Evolutionary conservation across 2,888 invertebrate species (phyloP), one percentile per base, ranked within the genome.

Genomic region (Meloe dianella): DNA sequence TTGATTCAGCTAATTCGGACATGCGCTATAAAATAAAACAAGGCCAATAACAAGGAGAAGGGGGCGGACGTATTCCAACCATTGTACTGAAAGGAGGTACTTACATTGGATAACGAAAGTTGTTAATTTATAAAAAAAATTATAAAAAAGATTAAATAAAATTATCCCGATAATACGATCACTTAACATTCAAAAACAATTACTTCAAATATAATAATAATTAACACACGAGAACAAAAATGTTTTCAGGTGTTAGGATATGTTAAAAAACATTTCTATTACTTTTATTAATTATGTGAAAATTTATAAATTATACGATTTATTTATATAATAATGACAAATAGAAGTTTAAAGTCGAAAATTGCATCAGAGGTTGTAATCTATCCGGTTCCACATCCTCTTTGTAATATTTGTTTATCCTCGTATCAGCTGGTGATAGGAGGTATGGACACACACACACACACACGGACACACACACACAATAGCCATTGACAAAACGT

Each of bases 341-440:
- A 47, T 17, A 38, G 6, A 47, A 47, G 47, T 47, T 17, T 47
- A 17, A 47, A 17, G 47, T 47, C 20, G 47, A 47, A 47, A 20
- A 20, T 47, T 47, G 20, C 47, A 47, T 47, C 47, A 47, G 47
- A 47, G 20, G 47, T 47, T 47, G 47, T 47, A 47, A 47, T 47
- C 47, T 47, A 47, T 47, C 47, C 47, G 47, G 47, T 47, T 47
- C 20, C 20, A 47, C 47, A 47, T 47, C 47, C 47, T 47, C 47
- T 20, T 47, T 47, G n/a, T n/a, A n/a, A n/a, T n/a, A n/a, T n/a
- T 20, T 47, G 9, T 47, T 47, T 20, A 47, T 47, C 9, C 20
- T 47, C 47, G 20, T 47, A 47, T 47, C 47, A 47, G 47, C 47
- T 47, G 20, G 47, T 47, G 47, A 47, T 47, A 47, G 47, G 47